Conservation (phyloP, 1,140 invertebrate species). For the Bombus superbus region DNA sequence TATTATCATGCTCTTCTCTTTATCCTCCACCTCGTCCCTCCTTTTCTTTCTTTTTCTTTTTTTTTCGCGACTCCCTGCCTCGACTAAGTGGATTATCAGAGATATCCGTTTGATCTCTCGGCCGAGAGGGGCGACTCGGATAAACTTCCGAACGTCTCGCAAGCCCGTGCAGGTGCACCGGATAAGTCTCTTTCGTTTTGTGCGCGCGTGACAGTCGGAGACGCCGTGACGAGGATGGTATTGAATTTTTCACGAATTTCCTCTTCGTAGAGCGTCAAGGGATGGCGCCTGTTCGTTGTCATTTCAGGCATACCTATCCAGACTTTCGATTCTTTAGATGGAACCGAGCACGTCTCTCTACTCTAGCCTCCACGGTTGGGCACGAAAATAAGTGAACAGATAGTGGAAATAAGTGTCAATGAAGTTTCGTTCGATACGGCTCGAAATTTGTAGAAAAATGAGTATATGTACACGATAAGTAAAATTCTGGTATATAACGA, state of each 20-base stretch:
- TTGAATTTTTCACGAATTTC: conserved; percentile 44
- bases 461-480: no score
- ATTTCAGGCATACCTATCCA: neutral
- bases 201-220: conserved; percentile 40
- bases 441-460: no score
- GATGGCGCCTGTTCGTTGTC: neutral
- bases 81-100: conserved; percentile 69
- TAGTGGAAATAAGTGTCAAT: no score
- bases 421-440: no score
- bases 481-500: no score
- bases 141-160: conserved; percentile 63
- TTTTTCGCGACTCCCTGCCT: conserved; percentile 49
- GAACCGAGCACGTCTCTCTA: neutral
- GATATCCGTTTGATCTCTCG: conserved; percentile 71
- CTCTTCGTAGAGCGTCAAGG: neutral
- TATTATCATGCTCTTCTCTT: conserved; percentile 57
- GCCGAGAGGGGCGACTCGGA: conserved; percentile 48
- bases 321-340: neutral
- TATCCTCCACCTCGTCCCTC: conserved; percentile 1
- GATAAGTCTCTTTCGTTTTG: conserved; percentile 54
- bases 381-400: no score
- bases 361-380: no score
- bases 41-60: conserved; percentile 1
- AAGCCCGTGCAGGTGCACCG: conserved; percentile 53
- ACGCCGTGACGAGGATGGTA: conserved; percentile 6